phyloP scores from a whole-genome alignment of 2,113 vertebrate species.

The Gobio gobio region DNA sequence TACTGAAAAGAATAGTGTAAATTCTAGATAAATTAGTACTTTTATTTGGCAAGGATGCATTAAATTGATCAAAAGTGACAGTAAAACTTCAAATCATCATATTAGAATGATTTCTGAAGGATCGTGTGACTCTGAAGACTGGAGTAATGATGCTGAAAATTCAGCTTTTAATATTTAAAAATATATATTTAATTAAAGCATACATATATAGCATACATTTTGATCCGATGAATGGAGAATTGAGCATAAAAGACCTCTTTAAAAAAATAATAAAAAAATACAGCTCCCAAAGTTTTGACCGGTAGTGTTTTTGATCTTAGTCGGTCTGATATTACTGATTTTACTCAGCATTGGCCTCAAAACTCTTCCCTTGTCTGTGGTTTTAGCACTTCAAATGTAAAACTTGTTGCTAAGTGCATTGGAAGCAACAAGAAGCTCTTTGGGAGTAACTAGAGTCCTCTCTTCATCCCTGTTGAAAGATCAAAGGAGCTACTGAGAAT shows the following conservation, averaged over 20 bases:
- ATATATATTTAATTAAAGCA: not conserved
- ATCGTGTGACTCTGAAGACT: not conserved
- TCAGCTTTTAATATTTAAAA: not conserved
- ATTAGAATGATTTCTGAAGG: not conserved
- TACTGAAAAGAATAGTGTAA: not conserved
- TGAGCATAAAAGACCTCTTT: not conserved
- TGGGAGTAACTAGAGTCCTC: constrained; percentile 1
- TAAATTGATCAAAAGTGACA: not conserved
- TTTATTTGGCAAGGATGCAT: not conserved
- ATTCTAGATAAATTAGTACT: not conserved
- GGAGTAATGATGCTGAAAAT: not conserved
- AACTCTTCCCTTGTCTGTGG: constrained; percentile 12
- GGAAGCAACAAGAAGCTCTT: not conserved
- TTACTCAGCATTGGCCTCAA: not conserved
- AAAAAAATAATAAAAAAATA: not conserved
- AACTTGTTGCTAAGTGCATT: constrained; percentile 1
- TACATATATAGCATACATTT: not conserved
- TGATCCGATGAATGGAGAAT: not conserved
- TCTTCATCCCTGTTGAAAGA: constrained; percentile 24
- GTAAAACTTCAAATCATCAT: not conserved
- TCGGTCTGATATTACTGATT: not conserved
- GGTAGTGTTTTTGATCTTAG: not conserved
- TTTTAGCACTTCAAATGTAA: constrained; percentile 18
- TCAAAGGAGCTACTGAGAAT: constrained; percentile 42
- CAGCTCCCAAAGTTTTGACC: not conserved